phyloP scores from a whole-genome alignment of 2,797 vertebrate species.

The Lepus townsendii region DNA sequence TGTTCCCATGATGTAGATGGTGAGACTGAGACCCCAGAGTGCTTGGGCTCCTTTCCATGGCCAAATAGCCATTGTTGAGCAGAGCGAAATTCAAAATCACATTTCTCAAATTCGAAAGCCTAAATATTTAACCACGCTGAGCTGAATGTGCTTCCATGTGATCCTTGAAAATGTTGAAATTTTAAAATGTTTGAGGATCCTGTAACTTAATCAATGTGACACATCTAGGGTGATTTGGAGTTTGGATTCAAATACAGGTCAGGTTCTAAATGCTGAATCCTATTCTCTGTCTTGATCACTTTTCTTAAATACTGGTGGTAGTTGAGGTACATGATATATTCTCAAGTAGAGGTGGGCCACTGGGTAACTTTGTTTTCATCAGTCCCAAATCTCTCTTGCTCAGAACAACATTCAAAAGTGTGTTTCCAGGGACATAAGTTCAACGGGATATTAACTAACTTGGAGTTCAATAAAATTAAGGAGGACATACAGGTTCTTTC shows the following conservation, averaged over 20 bases:
- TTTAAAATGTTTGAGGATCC: not conserved
- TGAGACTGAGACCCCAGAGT: not conserved
- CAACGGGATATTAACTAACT: not conserved
- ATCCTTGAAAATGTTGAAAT: not conserved
- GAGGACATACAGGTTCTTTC: not conserved
- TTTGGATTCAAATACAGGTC: not conserved
- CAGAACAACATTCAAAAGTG: not conserved
- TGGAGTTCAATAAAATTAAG: not conserved
- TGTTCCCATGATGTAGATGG: not conserved
- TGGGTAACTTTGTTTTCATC: not conserved
- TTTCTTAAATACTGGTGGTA: not conserved
- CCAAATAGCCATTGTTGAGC: not conserved
- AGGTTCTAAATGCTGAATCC: not conserved
- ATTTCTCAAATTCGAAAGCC: not conserved
- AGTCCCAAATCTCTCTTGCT: not conserved
- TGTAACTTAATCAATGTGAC: not conserved
- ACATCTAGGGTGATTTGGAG: not conserved
- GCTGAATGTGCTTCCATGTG: not conserved
- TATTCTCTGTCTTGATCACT: not conserved
- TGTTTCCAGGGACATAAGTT: not conserved
- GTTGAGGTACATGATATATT: not conserved
- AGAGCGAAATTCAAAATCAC: conserved; percentile 13
- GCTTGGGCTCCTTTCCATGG: not conserved
- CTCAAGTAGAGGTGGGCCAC: not conserved
- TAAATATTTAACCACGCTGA: not conserved